Conservation (phyloP, 1,140 invertebrate genomes). For the Brachionus sp. region DNA sequence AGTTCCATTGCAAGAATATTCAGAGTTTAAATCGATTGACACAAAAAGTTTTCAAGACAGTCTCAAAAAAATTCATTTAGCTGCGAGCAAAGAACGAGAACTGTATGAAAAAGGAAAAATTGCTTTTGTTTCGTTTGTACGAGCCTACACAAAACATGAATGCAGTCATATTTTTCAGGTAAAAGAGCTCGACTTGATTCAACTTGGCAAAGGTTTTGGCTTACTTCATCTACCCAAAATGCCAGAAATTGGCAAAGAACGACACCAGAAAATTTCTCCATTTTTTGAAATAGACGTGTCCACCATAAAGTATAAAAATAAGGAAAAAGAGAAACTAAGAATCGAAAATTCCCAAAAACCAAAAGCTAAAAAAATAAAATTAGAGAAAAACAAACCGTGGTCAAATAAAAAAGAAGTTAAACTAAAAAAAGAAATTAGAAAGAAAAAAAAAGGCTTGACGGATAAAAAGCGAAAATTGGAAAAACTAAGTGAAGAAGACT, state of each 20-base stretch:
- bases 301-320: conserved; percentile 72
- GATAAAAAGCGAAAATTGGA: conserved; percentile 46
- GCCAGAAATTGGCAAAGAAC: conserved; percentile 73
- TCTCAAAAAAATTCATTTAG: conserved; percentile 2
- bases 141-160: conserved; percentile 91
- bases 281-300: conserved; percentile 74
- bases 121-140: conserved; percentile 91
- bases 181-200: conserved; percentile 82
- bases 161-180: conserved; percentile 80
- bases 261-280: conserved; percentile 62
- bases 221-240: conserved; percentile 84
- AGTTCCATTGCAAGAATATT: conserved; percentile 44
- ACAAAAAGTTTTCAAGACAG: background rate
- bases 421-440: conserved; percentile 66
- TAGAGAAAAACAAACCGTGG: conserved; percentile 64
- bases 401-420: conserved; percentile 74
- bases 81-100: conserved; percentile 57
- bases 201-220: conserved; percentile 80
- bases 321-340: conserved; percentile 71
- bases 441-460: conserved; percentile 59
- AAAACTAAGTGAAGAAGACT: conserved; percentile 67
- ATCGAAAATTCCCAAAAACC: conserved; percentile 67
- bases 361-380: conserved; percentile 46
- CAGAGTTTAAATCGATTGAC: background rate
- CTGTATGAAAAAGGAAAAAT: conserved; percentile 80